These are phyloP conservation scores for Pachypanchax playfairii DNA, from an alignment of 2,113 vertebrate species.

Conservation along the genomic window DNA sequence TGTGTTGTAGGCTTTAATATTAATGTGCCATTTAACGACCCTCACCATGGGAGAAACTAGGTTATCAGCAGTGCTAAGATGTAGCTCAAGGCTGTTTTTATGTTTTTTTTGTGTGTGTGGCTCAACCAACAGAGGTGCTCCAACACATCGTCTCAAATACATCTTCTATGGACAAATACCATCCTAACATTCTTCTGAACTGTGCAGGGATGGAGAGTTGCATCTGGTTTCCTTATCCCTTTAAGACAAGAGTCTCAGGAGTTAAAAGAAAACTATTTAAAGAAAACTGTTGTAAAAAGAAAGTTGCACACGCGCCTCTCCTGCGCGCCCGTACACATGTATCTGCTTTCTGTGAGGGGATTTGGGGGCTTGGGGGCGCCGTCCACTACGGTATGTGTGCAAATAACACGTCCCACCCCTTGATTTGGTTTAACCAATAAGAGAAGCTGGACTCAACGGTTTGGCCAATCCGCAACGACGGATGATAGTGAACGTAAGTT, in stretches of 20 bases:
- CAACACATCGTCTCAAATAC: neutral
- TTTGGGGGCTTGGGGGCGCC: constrained; percentile 21
- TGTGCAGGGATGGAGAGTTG: constrained; percentile 7
- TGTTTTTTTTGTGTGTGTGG: constrained; percentile 29
- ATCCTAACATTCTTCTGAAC: constrained; percentile 11
- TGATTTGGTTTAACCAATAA: constrained; percentile 40
- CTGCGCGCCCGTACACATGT: too few species aligned
- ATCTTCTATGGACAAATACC: constrained; percentile 7
- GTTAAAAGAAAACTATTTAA: neutral
- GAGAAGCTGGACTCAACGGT: neutral
- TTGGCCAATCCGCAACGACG: constrained; percentile 59
- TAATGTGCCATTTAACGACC: constrained; percentile 75
- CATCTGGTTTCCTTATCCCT: too few species aligned
- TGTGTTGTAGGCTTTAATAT: constrained; percentile 75
- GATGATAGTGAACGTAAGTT: constrained; percentile 71
- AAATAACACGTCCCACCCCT: constrained; percentile 21
- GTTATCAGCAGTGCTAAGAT: constrained; percentile 57
- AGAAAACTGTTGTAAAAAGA: neutral
- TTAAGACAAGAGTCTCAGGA: too few species aligned
- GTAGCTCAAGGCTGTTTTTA: constrained; percentile 53
- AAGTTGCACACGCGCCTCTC: too few species aligned
- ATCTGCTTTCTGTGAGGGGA: neutral
- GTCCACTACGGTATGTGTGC: constrained; percentile 20
- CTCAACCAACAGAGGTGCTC: constrained; percentile 20
- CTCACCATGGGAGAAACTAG: constrained; percentile 53